Evolutionary conservation across 1,140 invertebrate species (phyloP).

Genomic region (Propsilocerus akamusi): DNA sequence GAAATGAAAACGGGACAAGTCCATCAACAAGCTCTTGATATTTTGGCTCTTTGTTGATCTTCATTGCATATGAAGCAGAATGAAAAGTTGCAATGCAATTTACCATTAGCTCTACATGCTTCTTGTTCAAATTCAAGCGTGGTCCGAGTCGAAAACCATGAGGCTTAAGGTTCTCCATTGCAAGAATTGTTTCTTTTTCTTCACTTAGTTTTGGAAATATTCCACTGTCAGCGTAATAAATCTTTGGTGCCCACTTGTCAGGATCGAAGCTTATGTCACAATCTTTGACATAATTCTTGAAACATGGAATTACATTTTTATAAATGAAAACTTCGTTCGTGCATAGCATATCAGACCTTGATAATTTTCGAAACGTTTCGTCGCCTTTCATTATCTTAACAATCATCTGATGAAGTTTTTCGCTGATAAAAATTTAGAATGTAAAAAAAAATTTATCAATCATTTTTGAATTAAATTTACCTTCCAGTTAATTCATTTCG

Average conservation of each 20-base stretch:
- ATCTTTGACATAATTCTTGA: slow-evolving; percentile 13
- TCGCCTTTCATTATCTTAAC: slow-evolving; percentile 21
- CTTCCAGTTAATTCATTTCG: slow-evolving; percentile 5
- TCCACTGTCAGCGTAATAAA: slow-evolving; percentile 15
- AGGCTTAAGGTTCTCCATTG: slow-evolving; percentile 15
- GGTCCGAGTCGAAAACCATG: slow-evolving; percentile 16
- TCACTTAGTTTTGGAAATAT: not conserved
- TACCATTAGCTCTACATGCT: slow-evolving; percentile 17
- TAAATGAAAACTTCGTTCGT: slow-evolving; percentile 19
- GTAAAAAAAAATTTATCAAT: not conserved
- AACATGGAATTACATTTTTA: slow-evolving; percentile 15
- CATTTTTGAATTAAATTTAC: not conserved
- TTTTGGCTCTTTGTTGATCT: slow-evolving; percentile 12
- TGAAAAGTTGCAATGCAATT: slow-evolving; percentile 15
- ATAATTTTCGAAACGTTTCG: slow-evolving; percentile 13
- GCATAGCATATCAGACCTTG: slow-evolving; percentile 18
- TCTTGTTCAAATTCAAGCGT: slow-evolving; percentile 11
- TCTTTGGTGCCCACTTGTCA: slow-evolving; percentile 12
- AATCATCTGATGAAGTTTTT: slow-evolving; percentile 10
- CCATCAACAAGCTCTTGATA: slow-evolving; percentile 10
- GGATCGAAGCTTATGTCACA: slow-evolving; percentile 5
- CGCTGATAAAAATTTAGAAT: not conserved
- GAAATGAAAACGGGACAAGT: slow-evolving; percentile 13
- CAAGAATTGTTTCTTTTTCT: slow-evolving; percentile 14
- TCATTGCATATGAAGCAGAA: slow-evolving; percentile 16